Evolutionary conservation across 2,888 invertebrate species (phyloP), one percentile per base, ranked within the genome.

Genomic region (Alloscopus bannaensis): DNA sequence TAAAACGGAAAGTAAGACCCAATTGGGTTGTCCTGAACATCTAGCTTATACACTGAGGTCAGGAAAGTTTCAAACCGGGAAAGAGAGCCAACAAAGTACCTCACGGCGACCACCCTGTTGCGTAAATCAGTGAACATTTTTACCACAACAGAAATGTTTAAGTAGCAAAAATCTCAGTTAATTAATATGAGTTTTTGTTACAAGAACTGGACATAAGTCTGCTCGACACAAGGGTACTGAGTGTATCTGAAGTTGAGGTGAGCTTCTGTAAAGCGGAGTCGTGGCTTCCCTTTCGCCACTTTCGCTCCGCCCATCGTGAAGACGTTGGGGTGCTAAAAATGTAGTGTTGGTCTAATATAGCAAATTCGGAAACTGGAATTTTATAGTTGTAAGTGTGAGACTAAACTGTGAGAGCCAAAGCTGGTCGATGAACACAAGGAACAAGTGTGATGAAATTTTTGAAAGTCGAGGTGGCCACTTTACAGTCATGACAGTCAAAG

Each of bases 191-290:
- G 20, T 16, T 28, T 29, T 29, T 31, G n/a, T 65, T 42, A 73
- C 73, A 73, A 31, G 20, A 73, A 73, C 55, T 73, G 73, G 8
- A 28, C 62, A 22, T 42, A 73, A 6, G 55, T 65, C 20, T 57
- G 55, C 18, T 73, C 73, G 1, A 57, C 42, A 4, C 65, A 26
- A 0, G 73, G 73, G 20, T 65, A 73, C 55, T 73, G 73, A 24
- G 65, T 55, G 31, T 40, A 73, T 45, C 45, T 55, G 18, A 73
- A 73, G 28, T 73, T n/a, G n/a, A 73, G 65, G 28, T 73, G 73
- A 18, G 45, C 42, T 26, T 47, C 28, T n/a, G 2, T 50, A 26
- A 71, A 72, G 2, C 22, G 20, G 0, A 60, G n/a, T 59, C 18
- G 18, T 2, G 18, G 22, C 0, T 26, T n/a, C 1, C 16, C 26